phyloP scores from a whole-genome alignment of 2,888 invertebrate species.

The Neoscelio sp. region DNA sequence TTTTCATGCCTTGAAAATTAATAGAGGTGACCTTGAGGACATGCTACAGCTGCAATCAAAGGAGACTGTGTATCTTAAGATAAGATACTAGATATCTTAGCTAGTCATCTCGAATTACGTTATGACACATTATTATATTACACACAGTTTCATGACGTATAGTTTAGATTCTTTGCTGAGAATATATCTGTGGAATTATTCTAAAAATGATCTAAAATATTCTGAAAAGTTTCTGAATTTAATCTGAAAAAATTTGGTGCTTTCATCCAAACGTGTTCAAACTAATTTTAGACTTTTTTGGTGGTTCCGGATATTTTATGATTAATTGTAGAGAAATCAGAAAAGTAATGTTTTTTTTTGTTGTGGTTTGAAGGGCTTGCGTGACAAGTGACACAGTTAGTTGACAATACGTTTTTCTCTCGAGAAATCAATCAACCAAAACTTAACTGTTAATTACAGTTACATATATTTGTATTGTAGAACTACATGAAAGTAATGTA shows the following conservation, averaged over 20 bases:
- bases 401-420: constrained; percentile 24
- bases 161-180: constrained; percentile 24
- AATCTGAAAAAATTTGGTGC: too few species aligned
- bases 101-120: constrained; percentile 30
- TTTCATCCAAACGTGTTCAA: too few species aligned
- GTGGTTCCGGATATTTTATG: too few species aligned
- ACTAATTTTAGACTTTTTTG: too few species aligned
- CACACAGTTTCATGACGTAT: constrained; percentile 19
- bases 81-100: constrained; percentile 1
- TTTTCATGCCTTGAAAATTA: constrained; percentile 36
- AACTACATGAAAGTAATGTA: too few species aligned
- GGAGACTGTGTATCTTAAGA: constrained; percentile 32
- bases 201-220: too few species aligned
- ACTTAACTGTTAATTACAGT: too few species aligned
- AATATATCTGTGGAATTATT: too few species aligned
- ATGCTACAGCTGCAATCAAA: neutral
- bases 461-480: too few species aligned
- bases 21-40: constrained; percentile 23
- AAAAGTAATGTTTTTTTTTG: too few species aligned
- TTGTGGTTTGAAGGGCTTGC: constrained; percentile 43
- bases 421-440: constrained; percentile 45
- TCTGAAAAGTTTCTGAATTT: too few species aligned
- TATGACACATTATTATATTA: constrained; percentile 17
- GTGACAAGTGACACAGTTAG: constrained; percentile 42
- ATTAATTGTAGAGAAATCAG: too few species aligned